Base-by-base conservation (phyloP, 2,113 vertebrate genomes). In the Coreoperca whiteheadi region DNA sequence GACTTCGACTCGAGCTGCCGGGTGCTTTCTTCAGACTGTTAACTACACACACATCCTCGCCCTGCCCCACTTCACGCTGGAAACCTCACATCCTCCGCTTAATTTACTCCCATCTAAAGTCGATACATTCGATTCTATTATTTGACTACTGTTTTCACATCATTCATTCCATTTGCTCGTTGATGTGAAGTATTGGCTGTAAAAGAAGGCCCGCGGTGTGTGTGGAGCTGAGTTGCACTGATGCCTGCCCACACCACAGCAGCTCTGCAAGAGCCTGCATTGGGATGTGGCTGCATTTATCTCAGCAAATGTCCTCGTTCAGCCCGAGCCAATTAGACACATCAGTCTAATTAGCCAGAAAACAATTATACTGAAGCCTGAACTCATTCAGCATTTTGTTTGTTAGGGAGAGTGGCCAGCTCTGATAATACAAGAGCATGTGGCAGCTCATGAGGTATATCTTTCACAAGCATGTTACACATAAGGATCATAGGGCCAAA, bases 271-370 rank as follows among this genome's bases (percentile, higher is more conserved):
- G 57, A 74, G 34, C 43, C 43, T 54, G 46, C 21, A 41, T 21
- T 57, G 30, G 32, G 43, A 56, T 48, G 34, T 61, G 39, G 37
- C 71, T n/a, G 57, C 54, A 25, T 77, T 67, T 74, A 41, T 79
- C 41, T 85, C 32, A 43, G 41, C 61, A 6, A 37, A 61, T 46
- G 76, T 37, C 72, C 32, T 74, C 64, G 72, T 79, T 85, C 76
- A 15, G 46, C 71, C 87, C 75, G n/a, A 77, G 69, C 39, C 77
- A 73, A 76, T 79, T 84, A 82, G 39, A 63, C 48, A 71, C n/a
- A 59, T 76, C 70, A n/a, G 60, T 54, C 21, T 51, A 86, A 81
- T 85, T 56, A 85, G 46, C 1, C 81, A n/a, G 53, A 71, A 51
- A n/a, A 20, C 74, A 81, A 73, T 77, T 75, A 79, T n/a, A 53